phyloP scores from a whole-genome alignment of 2,797 vertebrate species.

The Syncerus caffer region DNA sequence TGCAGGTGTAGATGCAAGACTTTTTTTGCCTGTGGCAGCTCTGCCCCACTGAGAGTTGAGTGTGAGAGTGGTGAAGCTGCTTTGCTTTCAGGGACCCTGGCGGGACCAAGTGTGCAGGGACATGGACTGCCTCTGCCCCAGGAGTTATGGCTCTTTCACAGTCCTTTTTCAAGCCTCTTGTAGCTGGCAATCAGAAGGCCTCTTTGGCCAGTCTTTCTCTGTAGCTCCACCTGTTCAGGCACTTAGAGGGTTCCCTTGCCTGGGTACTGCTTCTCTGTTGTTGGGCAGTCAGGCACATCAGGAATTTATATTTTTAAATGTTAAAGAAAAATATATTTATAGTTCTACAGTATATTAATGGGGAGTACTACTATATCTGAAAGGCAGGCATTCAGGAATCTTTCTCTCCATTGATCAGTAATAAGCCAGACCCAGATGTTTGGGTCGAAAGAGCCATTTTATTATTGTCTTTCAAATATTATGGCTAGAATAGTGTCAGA shows the following conservation, averaged over 20 bases:
- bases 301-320: neutral
- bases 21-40: neutral
- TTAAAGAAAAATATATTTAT: neutral
- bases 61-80: rapidly evolving
- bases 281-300: rapidly evolving
- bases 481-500: neutral
- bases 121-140: rapidly evolving
- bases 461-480: neutral
- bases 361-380: neutral
- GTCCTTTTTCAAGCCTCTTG: neutral
- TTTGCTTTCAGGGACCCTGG: rapidly evolving
- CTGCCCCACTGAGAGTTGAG: neutral
- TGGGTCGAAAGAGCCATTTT: neutral
- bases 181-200: neutral
- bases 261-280: neutral
- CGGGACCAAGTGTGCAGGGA: neutral
- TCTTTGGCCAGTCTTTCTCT: neutral
- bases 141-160: neutral
- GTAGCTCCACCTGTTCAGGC: neutral
- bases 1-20: neutral
- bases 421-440: neutral
- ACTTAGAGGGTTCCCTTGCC: neutral
- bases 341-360: neutral
- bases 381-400: neutral
- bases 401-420: neutral